Percentiles rank a stretch among this genome's conserved stretches.
Conservation (phyloP, 2,797 vertebrate genomes). For the Sebastiscus albofasciatus region DNA sequence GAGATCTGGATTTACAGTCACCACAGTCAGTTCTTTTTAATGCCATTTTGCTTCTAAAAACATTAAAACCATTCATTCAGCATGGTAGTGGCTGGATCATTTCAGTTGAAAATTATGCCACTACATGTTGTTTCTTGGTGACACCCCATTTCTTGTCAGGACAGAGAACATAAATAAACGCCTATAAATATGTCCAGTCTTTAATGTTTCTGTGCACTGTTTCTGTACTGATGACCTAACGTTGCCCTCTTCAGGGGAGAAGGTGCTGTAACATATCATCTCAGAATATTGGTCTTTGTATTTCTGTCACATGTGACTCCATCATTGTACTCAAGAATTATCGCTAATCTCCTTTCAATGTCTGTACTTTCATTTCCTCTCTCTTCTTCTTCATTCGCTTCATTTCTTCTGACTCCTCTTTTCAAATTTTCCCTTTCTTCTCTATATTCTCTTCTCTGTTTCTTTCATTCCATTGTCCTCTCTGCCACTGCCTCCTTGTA, state of each 20-base stretch:
- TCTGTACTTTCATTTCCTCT: not conserved
- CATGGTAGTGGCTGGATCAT: not conserved
- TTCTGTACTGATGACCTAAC: not conserved
- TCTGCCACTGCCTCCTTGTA: not conserved
- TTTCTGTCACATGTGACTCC: not conserved
- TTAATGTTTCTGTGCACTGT: not conserved
- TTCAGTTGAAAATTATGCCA: not conserved
- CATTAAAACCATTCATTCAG: not conserved
- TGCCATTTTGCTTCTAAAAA: not conserved
- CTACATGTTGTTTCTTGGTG: not conserved
- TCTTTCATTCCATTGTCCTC: not conserved
- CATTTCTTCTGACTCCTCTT: not conserved
- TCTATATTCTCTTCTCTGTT: not conserved
- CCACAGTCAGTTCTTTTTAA: not conserved
- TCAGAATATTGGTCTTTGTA: not conserved
- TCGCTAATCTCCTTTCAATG: not conserved
- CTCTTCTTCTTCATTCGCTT: not conserved
- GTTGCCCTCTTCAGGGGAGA: slow-evolving; percentile 35
- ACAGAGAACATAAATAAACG: not conserved
- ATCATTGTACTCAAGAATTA: not conserved
- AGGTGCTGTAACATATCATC: not conserved
- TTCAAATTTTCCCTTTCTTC: not conserved
- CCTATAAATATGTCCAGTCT: slow-evolving; percentile 8
- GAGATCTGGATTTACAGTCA: not conserved
- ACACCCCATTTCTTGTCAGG: not conserved